Base-by-base conservation (phyloP, 2,797 vertebrate genomes). In the Platalea minor region DNA sequence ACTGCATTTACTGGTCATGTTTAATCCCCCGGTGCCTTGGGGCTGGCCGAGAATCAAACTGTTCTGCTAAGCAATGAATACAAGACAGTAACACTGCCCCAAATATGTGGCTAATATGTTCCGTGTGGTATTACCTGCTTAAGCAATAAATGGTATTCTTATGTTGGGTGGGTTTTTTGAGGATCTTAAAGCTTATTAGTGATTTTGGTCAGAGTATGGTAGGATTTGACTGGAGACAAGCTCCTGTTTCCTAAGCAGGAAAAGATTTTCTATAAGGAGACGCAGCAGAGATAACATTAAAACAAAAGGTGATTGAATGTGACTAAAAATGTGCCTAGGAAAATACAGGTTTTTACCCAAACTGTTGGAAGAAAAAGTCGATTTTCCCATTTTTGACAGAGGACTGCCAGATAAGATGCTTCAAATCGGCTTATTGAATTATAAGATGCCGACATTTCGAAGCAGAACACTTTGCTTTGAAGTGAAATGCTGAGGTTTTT, bases 341-440 rank as follows among this genome's bases (percentile, higher is more conserved):
- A 89, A 95, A 89, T 26, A 37, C 0, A 80, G 33, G 51, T 48
- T 18, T 97, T 91, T 90, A 84, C 25, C 88, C 76, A 78, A 95
- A 82, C 28, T 72, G 54, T 37, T 63, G 84, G 84, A 31, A 63
- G 93, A 33, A 82, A 81, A 96, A 87, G 93, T 94, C 72, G 6
- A 93, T 96, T 96, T 91, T 82, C 72, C 81, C 68, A 15, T 70
- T 95, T 95, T 93, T 94, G 91, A 95, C 91, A 82, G 88, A 89
- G 91, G 57, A 15, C 89, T 94, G 90, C 88, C 91, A 94, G 95
- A 95, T 95, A 95, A 96, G 94, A 50, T 89, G 94, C 69, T 79
- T 93, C 74, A 94, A 95, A 96, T 95, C 67, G 28, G 93, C 91
- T 96, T 96, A 96, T 87, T 95, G 94, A 94, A 91, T 95, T 94